These are phyloP conservation scores for Falco punctatus DNA, from an alignment of 2,113 vertebrate species.

Conservation along the genomic window DNA sequence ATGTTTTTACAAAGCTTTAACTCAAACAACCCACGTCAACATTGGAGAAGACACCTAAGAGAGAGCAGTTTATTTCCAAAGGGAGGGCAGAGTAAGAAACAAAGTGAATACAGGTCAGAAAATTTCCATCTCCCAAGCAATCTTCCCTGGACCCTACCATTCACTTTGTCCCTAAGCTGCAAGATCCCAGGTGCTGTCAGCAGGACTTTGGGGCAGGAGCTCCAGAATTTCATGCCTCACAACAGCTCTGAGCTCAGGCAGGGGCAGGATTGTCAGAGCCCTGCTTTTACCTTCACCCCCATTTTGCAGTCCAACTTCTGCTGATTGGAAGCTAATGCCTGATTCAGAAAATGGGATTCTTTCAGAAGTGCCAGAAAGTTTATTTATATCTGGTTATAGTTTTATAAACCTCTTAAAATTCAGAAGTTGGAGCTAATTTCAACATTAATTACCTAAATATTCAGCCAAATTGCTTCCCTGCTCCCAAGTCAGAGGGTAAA, in stretches of 20 bases:
- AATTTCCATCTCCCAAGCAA: neutral
- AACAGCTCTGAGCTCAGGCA: neutral
- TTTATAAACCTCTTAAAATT: conserved; percentile 29
- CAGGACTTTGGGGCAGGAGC: neutral
- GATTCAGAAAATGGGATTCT: neutral
- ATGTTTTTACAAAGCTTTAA: neutral
- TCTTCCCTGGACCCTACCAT: too few species aligned
- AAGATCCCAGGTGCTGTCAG: neutral
- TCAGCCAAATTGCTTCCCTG: conserved; percentile 47
- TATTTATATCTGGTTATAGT: neutral
- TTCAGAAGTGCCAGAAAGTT: neutral
- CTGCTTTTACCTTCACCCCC: neutral
- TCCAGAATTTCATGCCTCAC: neutral
- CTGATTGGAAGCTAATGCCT: neutral
- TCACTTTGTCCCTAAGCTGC: neutral
- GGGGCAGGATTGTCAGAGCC: neutral
- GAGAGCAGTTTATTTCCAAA: neutral
- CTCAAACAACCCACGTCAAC: neutral
- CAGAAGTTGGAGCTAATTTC: conserved; percentile 4
- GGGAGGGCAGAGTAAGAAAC: neutral
- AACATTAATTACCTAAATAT: conserved; percentile 48
- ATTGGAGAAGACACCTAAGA: neutral
- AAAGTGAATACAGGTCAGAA: neutral
- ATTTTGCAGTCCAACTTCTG: neutral
- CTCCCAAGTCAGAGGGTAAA: conserved; percentile 25